Percentiles rank a stretch among this genome's conserved stretches.
These are phyloP conservation scores for Cephalophus harveyi DNA, from an alignment of 2,113 vertebrate genomes.

Conservation along the genomic window DNA sequence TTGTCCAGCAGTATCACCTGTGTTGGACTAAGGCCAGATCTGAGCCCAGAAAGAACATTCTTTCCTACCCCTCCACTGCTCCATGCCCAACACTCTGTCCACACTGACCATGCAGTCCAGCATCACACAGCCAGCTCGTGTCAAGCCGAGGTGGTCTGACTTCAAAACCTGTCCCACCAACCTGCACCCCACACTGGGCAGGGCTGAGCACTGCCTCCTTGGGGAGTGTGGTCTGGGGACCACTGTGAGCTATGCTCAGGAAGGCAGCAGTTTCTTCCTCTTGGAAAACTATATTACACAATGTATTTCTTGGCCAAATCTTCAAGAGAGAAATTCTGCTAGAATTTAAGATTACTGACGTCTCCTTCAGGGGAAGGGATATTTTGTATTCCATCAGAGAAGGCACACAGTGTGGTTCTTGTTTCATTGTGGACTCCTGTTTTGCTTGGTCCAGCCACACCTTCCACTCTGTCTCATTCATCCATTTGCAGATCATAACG, in stretches of 20 bases:
- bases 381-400: conserved; percentile 17
- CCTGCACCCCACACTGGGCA: background rate
- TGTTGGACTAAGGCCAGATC: background rate
- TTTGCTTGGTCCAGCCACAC: background rate
- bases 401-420: background rate
- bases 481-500: background rate
- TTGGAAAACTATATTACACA: background rate
- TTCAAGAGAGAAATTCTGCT: background rate
- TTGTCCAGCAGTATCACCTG: background rate
- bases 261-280: background rate
- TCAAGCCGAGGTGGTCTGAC: background rate
- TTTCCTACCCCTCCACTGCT: background rate
- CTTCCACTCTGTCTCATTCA: background rate
- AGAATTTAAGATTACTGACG: background rate
- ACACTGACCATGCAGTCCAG: background rate
- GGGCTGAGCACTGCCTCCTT: background rate
- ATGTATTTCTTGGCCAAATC: background rate
- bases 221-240: background rate
- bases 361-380: background rate
- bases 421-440: background rate
- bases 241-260: background rate
- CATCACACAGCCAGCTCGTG: background rate
- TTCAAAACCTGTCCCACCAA: background rate
- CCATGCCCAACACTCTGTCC: background rate
- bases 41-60: background rate